Evolutionary conservation across 2,888 invertebrate species (phyloP).

Genomic region (Philaethria dido): DNA sequence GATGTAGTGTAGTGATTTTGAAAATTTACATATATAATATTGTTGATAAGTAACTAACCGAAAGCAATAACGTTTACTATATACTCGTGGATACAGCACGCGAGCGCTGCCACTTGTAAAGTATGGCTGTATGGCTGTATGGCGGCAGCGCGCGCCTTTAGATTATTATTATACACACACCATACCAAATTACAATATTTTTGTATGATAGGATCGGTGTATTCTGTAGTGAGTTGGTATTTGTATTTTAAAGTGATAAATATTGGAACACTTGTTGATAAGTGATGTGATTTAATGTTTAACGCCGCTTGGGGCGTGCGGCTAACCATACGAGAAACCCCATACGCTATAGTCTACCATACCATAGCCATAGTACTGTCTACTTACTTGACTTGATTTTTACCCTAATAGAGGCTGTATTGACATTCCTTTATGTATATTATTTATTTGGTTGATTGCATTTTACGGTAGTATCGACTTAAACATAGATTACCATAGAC

Average conservation of each 20-base stretch:
- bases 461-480: conserved; percentile 53
- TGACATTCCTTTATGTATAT: conserved; percentile 70
- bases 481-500: conserved; percentile 63
- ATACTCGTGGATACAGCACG: conserved; percentile 64
- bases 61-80: conserved; percentile 78
- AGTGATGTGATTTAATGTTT: conserved; percentile 67
- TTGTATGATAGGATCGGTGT: conserved; percentile 80
- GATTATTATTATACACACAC: conserved; percentile 74
- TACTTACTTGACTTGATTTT: conserved; percentile 33
- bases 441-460: conserved; percentile 54
- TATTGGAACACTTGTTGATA: conserved; percentile 60
- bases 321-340: conserved; percentile 51
- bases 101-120: conserved; percentile 67
- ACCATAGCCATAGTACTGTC: conserved; percentile 32
- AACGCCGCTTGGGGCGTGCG: conserved; percentile 75
- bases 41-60: conserved; percentile 72
- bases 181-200: conserved; percentile 80
- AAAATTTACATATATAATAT: conserved; percentile 72
- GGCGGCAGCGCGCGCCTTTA: conserved; percentile 75
- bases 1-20: conserved; percentile 80
- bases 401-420: conserved; percentile 53
- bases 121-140: no score
- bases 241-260: conserved; percentile 72
- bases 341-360: conserved; percentile 28
- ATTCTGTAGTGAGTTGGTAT: conserved; percentile 78